A percentile compares a stretch with the other conserved stretches of the same genome.
These are phyloP conservation scores for Nezara viridula DNA, from an alignment of 2,888 invertebrate species.

Conservation along the genomic window DNA sequence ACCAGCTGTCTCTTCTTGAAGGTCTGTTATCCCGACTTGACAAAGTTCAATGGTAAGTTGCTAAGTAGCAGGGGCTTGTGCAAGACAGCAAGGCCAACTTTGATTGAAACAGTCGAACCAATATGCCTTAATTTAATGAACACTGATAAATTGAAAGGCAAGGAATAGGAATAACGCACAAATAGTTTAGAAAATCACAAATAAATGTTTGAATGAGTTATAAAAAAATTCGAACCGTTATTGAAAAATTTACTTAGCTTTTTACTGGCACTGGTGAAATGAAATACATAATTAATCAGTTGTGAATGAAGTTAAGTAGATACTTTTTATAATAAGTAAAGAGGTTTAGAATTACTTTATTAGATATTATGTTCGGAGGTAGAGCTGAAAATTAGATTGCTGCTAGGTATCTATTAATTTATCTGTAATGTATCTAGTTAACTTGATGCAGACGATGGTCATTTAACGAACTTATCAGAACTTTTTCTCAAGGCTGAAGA, in stretches of 20 bases:
- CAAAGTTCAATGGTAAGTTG: neutral
- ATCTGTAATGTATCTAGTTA: neutral
- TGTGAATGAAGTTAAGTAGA: too few species aligned
- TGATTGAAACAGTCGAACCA: neutral
- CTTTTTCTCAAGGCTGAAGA: too few species aligned
- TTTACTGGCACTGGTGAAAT: too few species aligned
- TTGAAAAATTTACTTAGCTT: too few species aligned
- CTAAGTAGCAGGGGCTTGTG: neutral
- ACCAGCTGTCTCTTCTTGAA: neutral
- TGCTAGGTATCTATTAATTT: fast-evolving
- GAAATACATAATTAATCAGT: too few species aligned
- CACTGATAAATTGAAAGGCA: neutral
- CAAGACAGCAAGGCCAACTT: neutral
- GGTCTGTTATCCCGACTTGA: neutral
- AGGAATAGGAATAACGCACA: neutral
- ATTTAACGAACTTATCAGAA: neutral
- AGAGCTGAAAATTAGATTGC: too few species aligned
- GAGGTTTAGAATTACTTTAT: too few species aligned
- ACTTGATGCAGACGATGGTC: too few species aligned
- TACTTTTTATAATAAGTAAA: too few species aligned
- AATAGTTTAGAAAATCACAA: neutral
- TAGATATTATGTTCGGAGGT: neutral
- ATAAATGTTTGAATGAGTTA: neutral
- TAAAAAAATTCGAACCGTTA: too few species aligned
- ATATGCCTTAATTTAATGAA: neutral